These are phyloP conservation scores for Clytia hemisphaerica DNA, from an alignment of 30 jellyfish, hydroid and myxozoan species.

Conservation along the genomic window DNA sequence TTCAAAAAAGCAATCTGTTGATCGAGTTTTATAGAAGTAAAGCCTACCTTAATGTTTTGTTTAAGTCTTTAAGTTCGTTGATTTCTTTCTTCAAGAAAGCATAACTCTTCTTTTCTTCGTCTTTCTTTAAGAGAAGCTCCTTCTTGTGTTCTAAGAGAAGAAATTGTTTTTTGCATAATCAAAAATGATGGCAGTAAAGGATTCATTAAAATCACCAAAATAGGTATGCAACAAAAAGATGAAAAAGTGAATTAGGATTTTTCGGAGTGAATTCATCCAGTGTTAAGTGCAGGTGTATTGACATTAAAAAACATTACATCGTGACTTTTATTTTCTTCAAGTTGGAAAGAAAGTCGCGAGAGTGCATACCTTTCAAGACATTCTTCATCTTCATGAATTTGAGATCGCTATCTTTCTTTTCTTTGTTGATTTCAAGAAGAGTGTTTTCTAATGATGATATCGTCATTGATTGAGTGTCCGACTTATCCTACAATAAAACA, in stretches of 20 bases:
- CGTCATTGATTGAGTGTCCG: slow-evolving; percentile 49
- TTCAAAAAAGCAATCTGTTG: not conserved
- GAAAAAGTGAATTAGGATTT: too few species aligned
- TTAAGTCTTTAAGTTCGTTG: not conserved
- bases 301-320: too few species aligned
- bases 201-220: not conserved
- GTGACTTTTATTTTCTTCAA: too few species aligned
- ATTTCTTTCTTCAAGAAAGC: not conserved
- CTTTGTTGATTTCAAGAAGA: slow-evolving; percentile 43
- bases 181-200: too few species aligned
- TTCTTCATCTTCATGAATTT: not conserved
- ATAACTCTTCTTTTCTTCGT: slow-evolving; percentile 5
- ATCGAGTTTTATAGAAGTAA: not conserved
- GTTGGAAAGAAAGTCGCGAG: too few species aligned
- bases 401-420: slow-evolving; percentile 38
- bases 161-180: too few species aligned
- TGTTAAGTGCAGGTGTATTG: too few species aligned
- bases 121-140: not conserved
- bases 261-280: too few species aligned
- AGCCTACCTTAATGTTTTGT: slow-evolving; percentile 11
- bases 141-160: not conserved
- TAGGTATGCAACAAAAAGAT: too few species aligned
- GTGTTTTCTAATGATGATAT: slow-evolving; percentile 65
- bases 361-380: not conserved
- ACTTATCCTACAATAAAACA: slow-evolving; percentile 45